phyloP scores from a whole-genome alignment of 2,113 vertebrate genomes.

The Xenopus tropicalis region DNA sequence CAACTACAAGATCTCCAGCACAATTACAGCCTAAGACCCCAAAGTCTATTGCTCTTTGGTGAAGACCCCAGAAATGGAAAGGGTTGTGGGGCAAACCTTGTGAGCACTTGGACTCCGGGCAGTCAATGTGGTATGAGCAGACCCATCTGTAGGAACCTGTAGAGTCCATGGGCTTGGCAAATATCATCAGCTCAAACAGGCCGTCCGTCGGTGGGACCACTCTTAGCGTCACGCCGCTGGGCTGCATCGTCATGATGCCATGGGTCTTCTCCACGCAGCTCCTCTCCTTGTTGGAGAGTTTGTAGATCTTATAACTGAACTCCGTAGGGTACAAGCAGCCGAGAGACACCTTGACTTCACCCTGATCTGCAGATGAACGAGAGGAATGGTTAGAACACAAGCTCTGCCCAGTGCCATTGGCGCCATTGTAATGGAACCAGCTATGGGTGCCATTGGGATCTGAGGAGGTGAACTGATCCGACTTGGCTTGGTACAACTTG shows the following conservation, averaged over 20 bases:
- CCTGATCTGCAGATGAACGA: slow-evolving; percentile 57
- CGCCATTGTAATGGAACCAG: too few species aligned
- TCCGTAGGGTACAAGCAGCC: slow-evolving; percentile 59
- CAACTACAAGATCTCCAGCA: slow-evolving; percentile 53
- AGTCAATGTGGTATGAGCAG: slow-evolving; percentile 72
- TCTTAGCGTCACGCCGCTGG: slow-evolving; percentile 62
- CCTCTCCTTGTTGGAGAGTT: slow-evolving; percentile 42
- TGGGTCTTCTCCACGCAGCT: slow-evolving; percentile 56
- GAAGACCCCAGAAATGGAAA: slow-evolving; percentile 71
- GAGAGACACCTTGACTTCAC: slow-evolving; percentile 66
- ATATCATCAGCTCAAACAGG: slow-evolving; percentile 70
- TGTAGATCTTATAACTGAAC: slow-evolving; percentile 70
- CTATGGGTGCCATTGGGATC: too few species aligned
- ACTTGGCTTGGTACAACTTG: too few species aligned
- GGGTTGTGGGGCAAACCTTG: slow-evolving; percentile 67
- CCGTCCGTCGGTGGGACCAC: slow-evolving; percentile 62
- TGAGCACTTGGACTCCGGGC: slow-evolving; percentile 46
- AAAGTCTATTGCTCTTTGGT: slow-evolving; percentile 51
- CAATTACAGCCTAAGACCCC: slow-evolving; percentile 60
- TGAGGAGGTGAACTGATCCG: too few species aligned
- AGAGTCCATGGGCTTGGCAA: slow-evolving; percentile 54
- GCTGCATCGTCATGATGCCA: slow-evolving; percentile 59
- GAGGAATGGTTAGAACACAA: too few species aligned
- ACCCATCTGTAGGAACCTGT: slow-evolving; percentile 62
- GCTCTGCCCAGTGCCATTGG: too few species aligned